These are phyloP conservation scores for Ganaspis sp. DNA, from an alignment of 1,140 invertebrate species.

Conservation along the genomic window DNA sequence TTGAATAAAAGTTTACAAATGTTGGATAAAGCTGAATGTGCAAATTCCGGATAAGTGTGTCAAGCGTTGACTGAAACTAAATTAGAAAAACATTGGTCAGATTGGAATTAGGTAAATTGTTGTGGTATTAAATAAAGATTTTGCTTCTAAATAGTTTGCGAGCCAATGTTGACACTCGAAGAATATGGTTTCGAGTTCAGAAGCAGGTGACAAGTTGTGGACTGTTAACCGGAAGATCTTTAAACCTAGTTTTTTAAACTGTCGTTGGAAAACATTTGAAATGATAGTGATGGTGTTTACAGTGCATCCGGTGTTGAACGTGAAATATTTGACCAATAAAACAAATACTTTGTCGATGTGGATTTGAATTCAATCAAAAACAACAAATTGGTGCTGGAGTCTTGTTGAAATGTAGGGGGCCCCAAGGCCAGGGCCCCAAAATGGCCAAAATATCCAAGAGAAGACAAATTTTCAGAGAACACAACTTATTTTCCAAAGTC, in stretches of 20 bases:
- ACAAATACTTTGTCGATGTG: neutral
- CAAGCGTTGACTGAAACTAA: too few relatives aligned
- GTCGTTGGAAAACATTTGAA: neutral
- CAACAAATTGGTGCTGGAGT: neutral
- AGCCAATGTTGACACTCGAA: neutral
- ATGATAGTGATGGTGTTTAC: neutral
- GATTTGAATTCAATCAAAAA: constrained; percentile 2
- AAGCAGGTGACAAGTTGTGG: neutral
- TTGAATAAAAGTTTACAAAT: too few relatives aligned
- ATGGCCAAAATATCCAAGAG: constrained; percentile 8
- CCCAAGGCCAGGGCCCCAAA: constrained; percentile 38
- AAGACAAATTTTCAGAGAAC: too few relatives aligned
- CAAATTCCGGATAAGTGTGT: too few relatives aligned
- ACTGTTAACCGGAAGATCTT: neutral
- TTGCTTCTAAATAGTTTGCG: neutral
- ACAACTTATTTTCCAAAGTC: too few relatives aligned
- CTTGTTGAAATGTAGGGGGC: constrained; percentile 35
- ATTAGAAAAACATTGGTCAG: too few relatives aligned
- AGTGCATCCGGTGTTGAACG: neutral
- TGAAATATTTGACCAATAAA: constrained; percentile 11
- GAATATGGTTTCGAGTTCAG: neutral
- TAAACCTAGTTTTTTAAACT: neutral
- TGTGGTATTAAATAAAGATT: too few relatives aligned
- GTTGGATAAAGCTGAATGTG: too few relatives aligned
- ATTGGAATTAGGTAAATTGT: too few relatives aligned